A percentile compares a stretch with the other conserved stretches of the same genome.
phyloP scores from a whole-genome alignment of 1,140 invertebrate genomes.

The Lepidurus arcticus region DNA sequence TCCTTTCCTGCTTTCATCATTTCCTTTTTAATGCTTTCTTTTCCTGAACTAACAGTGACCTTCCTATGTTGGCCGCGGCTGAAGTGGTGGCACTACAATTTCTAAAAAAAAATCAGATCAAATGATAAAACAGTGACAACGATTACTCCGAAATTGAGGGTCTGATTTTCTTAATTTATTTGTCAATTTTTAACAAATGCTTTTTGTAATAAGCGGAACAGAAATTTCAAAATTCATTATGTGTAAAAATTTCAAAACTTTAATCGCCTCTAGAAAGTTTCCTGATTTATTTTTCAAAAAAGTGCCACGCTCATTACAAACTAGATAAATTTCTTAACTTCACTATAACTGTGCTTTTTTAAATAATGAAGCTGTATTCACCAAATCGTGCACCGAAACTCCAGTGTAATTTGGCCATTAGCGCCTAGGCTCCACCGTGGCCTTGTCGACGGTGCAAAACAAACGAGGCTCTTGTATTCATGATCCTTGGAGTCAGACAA shows the following conservation, averaged over 20 bases:
- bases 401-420: too few relatives aligned
- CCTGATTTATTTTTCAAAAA: background rate
- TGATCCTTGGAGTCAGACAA: too few relatives aligned
- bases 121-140: background rate
- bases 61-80: background rate
- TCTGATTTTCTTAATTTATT: background rate
- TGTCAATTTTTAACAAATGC: background rate
- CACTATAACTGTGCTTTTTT: too few relatives aligned
- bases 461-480: too few relatives aligned
- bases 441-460: too few relatives aligned
- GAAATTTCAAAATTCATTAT: too few relatives aligned
- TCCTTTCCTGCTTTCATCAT: background rate
- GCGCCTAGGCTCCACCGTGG: too few relatives aligned
- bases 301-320: background rate
- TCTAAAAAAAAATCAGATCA: background rate
- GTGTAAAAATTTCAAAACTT: too few relatives aligned
- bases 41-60: background rate
- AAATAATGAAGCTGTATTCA: background rate
- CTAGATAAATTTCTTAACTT: background rate
- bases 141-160: background rate
- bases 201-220: background rate
- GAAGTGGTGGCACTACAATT: background rate
- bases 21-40: background rate
- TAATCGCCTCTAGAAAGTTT: too few relatives aligned
- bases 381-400: background rate